A percentile compares a stretch with the other conserved stretches of the same genome.
Evolutionary conservation across 2,888 invertebrate species (phyloP).

Genomic region (Escarpia spicata): DNA sequence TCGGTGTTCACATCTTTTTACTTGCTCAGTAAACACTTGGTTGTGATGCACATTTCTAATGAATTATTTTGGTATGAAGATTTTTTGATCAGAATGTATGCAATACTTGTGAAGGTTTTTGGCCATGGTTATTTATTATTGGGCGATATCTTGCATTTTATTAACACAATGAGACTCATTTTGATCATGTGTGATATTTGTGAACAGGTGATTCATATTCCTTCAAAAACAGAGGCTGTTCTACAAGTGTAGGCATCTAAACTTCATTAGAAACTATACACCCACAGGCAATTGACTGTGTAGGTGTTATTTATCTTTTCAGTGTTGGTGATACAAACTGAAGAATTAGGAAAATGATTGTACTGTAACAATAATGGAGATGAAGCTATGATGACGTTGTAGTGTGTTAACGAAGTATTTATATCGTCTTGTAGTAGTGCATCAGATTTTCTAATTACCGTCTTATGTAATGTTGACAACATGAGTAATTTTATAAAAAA

Average conservation of each 20-base stretch:
- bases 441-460: conserved; percentile 3
- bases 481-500: not conserved
- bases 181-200: not conserved
- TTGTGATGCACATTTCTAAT: not conserved
- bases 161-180: not conserved
- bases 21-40: not conserved
- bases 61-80: not conserved
- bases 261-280: not conserved
- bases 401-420: not conserved
- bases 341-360: too few species aligned
- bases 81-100: not conserved
- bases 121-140: not conserved
- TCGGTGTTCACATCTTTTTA: not conserved
- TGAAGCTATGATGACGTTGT: not conserved
- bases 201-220: not conserved
- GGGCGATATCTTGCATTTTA: not conserved
- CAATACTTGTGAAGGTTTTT: not conserved
- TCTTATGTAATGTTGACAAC: not conserved
- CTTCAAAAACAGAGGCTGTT: not conserved
- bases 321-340: too few species aligned
- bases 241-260: too few species aligned
- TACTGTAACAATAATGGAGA: not conserved
- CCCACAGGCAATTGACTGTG: not conserved
- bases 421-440: not conserved
- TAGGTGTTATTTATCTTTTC: too few species aligned